phyloP scores from a whole-genome alignment of 2,888 invertebrate species.

The Synergus japonicus region DNA sequence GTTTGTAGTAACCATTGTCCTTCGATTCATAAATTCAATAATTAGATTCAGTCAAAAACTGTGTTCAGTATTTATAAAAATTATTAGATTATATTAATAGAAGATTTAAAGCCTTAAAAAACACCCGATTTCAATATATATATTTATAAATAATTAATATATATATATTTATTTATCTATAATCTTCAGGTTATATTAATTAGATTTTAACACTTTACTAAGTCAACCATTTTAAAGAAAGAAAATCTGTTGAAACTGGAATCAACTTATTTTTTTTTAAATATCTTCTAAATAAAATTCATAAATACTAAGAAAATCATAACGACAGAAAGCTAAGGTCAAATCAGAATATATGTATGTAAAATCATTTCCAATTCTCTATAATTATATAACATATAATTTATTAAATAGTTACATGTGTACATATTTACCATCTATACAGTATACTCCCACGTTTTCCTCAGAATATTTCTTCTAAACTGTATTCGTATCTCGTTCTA shows the following conservation, averaged over 20 bases:
- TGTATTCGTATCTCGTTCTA: background rate
- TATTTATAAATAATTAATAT: too few species aligned
- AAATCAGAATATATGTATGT: background rate
- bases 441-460: slow-evolving; percentile 1
- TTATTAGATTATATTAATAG: background rate
- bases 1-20: slow-evolving; percentile 19
- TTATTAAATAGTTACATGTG: slow-evolving; percentile 38
- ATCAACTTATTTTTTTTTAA: background rate
- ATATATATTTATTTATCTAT: background rate
- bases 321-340: background rate
- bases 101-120: background rate
- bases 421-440: slow-evolving; percentile 29
- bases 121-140: background rate
- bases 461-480: slow-evolving; percentile 22
- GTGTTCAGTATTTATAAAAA: background rate
- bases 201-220: background rate
- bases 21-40: slow-evolving; percentile 31
- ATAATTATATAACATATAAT: slow-evolving; percentile 34
- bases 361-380: background rate
- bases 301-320: background rate
- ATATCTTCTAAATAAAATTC: background rate
- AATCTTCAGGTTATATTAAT: background rate
- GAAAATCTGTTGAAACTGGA: background rate
- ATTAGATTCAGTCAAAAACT: background rate
- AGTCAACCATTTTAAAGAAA: too few species aligned